Evolutionary conservation across 2,797 vertebrate species (phyloP), one percentile per base, ranked within the genome.

Genomic region (Balearica regulorum): DNA sequence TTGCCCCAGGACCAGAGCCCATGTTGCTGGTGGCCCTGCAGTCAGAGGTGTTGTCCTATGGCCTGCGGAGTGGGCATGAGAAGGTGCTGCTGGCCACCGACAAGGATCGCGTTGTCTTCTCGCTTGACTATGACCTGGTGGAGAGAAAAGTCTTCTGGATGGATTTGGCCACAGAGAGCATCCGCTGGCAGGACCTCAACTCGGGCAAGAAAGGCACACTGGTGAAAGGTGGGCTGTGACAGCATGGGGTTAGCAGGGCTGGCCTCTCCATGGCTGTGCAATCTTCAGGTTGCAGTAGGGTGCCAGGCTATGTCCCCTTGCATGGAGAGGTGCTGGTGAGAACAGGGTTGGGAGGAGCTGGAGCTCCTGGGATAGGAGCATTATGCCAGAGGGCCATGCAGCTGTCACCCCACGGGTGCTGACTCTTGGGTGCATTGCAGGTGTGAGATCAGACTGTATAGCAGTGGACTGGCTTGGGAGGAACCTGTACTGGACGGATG

Each of bases 401-500:
- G 69, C 53, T 82, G 35, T 66, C 26, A 44, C 9, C 13, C 25
- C 15, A 46, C 0, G 7, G 15, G 9, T 68, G 28, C n/a, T 83
- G 83, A 82, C 57, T 64, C 64, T 51, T 81, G 49, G 17, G 10
- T 20, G 41, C 14, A 25, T 94, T 97, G 43, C 88, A 99, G 99
- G 99, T 51, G 98, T 99, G 70, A 99, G 98, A 89, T 98, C 99
- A 0, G 98, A 99, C 90, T 98, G 98, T 28, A 98, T 99, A 35
- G 99, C 98, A 1, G 97, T 99, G 76, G 99, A 99, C 97, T 99
- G 99, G 99, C 85, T 99, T 10, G 99, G 98, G 37, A 98, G 98
- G 68, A 99, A 99, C 96, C 97, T 99, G 72, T 99, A 99, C 97
- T 99, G 99, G 99, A 98, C 98, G 37, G 99, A 99, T 65, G 98